Conservation (phyloP, 2,113 vertebrate genomes). For the Thalassoma bifasciatum region DNA sequence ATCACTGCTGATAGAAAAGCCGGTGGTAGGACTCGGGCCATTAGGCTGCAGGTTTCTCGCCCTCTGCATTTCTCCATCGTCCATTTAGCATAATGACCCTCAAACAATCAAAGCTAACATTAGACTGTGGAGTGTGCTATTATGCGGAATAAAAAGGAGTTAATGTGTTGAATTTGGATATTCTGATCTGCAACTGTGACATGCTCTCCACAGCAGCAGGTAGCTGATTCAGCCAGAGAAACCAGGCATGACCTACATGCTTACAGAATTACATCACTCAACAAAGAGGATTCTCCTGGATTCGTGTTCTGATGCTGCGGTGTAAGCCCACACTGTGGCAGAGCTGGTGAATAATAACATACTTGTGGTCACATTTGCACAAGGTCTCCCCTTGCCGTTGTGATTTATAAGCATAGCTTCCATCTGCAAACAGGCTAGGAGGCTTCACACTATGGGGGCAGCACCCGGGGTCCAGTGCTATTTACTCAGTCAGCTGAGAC, state of each 20-base stretch:
- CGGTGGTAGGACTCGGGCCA: constrained; percentile 45
- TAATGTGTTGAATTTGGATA: constrained; percentile 69
- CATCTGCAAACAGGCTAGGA: constrained; percentile 77
- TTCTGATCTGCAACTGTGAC: constrained; percentile 55
- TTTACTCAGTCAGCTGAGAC: constrained; percentile 76
- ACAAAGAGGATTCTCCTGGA: constrained; percentile 62
- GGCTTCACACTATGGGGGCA: constrained; percentile 68
- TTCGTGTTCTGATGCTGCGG: constrained; percentile 48
- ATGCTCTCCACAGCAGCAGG: constrained; percentile 47
- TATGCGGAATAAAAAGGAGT: constrained; percentile 71
- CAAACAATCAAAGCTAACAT: constrained; percentile 64
- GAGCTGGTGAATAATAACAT: constrained; percentile 68
- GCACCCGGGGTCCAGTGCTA: constrained; percentile 73
- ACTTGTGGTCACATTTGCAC: constrained; percentile 67
- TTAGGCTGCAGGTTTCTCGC: constrained; percentile 67
- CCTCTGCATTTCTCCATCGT: constrained; percentile 64
- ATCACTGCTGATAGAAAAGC: constrained; percentile 64
- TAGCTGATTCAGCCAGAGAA: constrained; percentile 44
- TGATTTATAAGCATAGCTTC: constrained; percentile 80
- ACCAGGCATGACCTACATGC: constrained; percentile 57
- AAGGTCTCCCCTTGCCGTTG: constrained; percentile 65
- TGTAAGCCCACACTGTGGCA: constrained; percentile 37
- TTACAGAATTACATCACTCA: constrained; percentile 67
- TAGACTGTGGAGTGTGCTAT: constrained; percentile 62
- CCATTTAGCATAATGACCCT: constrained; percentile 75